Conservation (phyloP, 2,797 vertebrate species). For the Trichosurus vulpecula region DNA sequence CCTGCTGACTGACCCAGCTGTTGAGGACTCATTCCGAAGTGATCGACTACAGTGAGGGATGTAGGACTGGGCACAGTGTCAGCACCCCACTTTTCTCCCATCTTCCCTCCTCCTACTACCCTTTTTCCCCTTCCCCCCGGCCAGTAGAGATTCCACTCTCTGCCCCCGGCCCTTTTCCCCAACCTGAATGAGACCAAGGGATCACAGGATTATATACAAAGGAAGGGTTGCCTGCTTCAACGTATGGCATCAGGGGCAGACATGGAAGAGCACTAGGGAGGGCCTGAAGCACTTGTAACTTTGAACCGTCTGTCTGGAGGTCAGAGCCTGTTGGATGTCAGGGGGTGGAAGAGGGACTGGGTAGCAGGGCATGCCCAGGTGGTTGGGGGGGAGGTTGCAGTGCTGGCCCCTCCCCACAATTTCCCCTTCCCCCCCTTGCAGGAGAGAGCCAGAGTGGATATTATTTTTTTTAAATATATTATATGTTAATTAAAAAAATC, state of each 20-base stretch:
- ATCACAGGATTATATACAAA: constrained; percentile 58
- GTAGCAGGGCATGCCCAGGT: constrained; percentile 64
- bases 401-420: constrained; percentile 71
- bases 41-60: constrained; percentile 89
- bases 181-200: constrained; percentile 48
- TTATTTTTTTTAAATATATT: constrained; percentile 83
- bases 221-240: constrained; percentile 50
- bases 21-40: constrained; percentile 95
- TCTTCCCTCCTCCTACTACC: constrained; percentile 24
- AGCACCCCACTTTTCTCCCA: background rate
- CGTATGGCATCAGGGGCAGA: constrained; percentile 25
- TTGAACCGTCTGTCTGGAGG: constrained; percentile 72
- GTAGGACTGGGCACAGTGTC: background rate
- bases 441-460: constrained; percentile 79
- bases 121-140: constrained; percentile 54
- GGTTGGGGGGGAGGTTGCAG: constrained; percentile 61
- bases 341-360: constrained; percentile 52
- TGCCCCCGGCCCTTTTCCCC: constrained; percentile 70
- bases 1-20: constrained; percentile 92
- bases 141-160: constrained; percentile 65
- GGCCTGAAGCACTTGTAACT: constrained; percentile 76
- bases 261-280: constrained; percentile 61
- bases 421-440: constrained; percentile 69
- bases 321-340: constrained; percentile 74
- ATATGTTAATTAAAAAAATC: constrained; percentile 81